phyloP scores from a whole-genome alignment of 2,888 invertebrate genomes.

The Drosophila picticornis region DNA sequence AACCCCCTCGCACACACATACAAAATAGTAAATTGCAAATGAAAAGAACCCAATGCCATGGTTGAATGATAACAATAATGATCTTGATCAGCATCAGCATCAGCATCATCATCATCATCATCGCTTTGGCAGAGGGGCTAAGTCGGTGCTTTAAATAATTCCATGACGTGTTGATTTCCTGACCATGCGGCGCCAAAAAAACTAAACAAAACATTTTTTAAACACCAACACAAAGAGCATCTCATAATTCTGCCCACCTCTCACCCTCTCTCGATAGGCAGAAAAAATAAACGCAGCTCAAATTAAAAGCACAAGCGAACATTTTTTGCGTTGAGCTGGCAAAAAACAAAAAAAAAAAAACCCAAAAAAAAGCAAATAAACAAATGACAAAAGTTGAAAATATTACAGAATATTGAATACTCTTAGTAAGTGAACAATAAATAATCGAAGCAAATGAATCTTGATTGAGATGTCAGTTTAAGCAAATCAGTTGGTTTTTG shows the following conservation, averaged over 20 bases:
- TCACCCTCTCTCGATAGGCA: background rate
- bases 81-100: slow-evolving; percentile 31
- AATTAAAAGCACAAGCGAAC: slow-evolving; percentile 28
- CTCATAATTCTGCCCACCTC: slow-evolving; percentile 8
- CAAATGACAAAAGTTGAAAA: slow-evolving; percentile 5
- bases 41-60: slow-evolving; percentile 44
- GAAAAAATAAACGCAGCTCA: slow-evolving; percentile 26
- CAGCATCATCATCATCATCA: background rate
- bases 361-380: slow-evolving; percentile 11
- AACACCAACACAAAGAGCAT: slow-evolving; percentile 29
- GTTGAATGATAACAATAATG: slow-evolving; percentile 46
- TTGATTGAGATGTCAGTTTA: background rate
- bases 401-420: background rate
- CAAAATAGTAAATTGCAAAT: background rate
- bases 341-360: slow-evolving; percentile 23
- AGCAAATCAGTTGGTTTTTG: background rate
- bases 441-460: background rate
- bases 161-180: slow-evolving; percentile 46
- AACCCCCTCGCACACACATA: background rate
- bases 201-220: slow-evolving; percentile 46
- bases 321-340: slow-evolving; percentile 34
- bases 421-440: background rate
- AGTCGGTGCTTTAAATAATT: slow-evolving; percentile 32
- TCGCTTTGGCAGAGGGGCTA: background rate
- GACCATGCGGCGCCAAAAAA: slow-evolving; percentile 46